A percentile compares a stretch with the other conserved stretches of the same genome.
These are phyloP conservation scores for Drosophila baimaii DNA, from an alignment of 1,140 invertebrate genomes.

Conservation along the genomic window DNA sequence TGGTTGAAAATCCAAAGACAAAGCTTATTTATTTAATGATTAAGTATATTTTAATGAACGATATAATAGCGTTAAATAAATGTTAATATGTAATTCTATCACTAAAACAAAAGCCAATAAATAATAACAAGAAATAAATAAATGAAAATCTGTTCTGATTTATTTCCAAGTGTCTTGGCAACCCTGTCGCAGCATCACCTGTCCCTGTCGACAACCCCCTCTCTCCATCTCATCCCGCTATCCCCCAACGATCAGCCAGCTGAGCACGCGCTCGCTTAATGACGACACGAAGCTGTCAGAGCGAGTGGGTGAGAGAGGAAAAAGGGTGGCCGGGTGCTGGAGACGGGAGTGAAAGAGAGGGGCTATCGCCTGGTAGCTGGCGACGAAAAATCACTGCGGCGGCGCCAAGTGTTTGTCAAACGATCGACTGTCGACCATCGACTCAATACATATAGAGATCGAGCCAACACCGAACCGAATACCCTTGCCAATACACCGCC, in stretches of 20 bases:
- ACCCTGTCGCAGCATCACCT: constrained; percentile 35
- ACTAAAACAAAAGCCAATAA: not conserved
- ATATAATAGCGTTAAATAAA: not conserved
- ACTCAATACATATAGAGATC: constrained; percentile 10
- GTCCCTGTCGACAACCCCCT: not conserved
- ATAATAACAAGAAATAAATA: not conserved
- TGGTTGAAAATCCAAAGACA: not conserved
- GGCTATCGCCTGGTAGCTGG: constrained; percentile 56
- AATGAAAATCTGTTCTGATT: not conserved
- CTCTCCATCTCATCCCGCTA: not conserved
- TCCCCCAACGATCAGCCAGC: constrained; percentile 24
- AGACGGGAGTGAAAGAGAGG: constrained; percentile 9
- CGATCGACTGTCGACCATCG: constrained; percentile 56
- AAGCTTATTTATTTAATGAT: not conserved
- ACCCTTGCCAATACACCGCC: constrained; percentile 22
- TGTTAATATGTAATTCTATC: no score
- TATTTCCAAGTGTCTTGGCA: constrained; percentile 32
- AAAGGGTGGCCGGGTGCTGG: not conserved
- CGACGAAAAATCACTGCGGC: constrained; percentile 69
- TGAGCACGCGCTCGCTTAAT: constrained; percentile 72
- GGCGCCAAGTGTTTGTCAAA: constrained; percentile 84
- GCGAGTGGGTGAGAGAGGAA: constrained; percentile 18
- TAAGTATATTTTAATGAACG: not conserved
- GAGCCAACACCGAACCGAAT: constrained; percentile 28
- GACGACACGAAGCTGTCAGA: constrained; percentile 56